phyloP scores from a whole-genome alignment of 2,113 vertebrate species.

The Aramus guarauna region DNA sequence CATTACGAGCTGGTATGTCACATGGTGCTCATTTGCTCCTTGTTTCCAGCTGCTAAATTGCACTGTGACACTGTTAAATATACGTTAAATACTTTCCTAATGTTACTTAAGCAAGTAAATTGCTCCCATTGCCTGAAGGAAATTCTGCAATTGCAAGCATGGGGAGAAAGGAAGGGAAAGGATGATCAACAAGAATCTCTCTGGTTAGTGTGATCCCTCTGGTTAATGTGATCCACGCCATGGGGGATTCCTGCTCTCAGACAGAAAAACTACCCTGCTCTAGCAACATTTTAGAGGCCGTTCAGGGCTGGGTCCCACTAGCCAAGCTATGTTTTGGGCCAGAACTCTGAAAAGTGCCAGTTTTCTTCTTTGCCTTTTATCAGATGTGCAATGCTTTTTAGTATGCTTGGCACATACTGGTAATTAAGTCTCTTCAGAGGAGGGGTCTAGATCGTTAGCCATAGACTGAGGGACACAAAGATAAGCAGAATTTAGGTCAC shows the following conservation, averaged over 20 bases:
- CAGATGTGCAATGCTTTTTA: neutral
- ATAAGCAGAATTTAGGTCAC: neutral
- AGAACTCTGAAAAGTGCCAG: neutral
- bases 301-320: neutral
- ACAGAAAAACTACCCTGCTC: neutral
- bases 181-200: neutral
- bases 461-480: neutral
- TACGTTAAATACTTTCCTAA: slow-evolving; percentile 55
- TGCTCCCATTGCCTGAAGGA: slow-evolving; percentile 43
- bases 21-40: slow-evolving; percentile 57
- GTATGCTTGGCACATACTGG: neutral
- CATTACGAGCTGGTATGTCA: slow-evolving; percentile 17
- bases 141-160: neutral
- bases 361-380: neutral
- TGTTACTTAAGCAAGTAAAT: slow-evolving; percentile 62
- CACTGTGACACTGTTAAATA: slow-evolving; percentile 60
- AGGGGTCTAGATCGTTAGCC: neutral
- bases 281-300: neutral
- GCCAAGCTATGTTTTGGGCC: neutral
- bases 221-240: neutral
- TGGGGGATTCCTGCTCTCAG: neutral
- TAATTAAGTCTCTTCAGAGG: neutral
- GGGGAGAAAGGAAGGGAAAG: neutral
- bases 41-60: slow-evolving; percentile 67
- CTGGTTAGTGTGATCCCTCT: neutral